These are phyloP conservation scores for Philhelius pedissequus DNA, from an alignment of 2,888 invertebrate genomes.

Conservation along the genomic window DNA sequence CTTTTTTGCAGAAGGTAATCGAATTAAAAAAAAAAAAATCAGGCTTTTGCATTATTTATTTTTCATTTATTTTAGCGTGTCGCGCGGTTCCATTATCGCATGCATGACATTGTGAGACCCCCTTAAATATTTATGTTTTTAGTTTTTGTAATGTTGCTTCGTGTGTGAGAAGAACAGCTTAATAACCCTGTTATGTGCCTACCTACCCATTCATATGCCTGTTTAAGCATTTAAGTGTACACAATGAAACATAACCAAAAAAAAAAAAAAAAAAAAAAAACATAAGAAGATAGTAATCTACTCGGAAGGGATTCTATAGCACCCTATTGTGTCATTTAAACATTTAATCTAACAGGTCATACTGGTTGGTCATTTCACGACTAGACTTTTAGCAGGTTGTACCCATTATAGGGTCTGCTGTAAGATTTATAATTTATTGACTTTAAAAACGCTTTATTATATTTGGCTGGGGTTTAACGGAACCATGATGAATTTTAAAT, in stretches of 20 bases:
- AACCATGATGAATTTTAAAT: not conserved
- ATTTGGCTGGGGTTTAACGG: not conserved
- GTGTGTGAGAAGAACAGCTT: conserved; percentile 65
- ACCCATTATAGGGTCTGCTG: not conserved
- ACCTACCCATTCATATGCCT: conserved; percentile 61
- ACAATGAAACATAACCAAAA: conserved; percentile 7
- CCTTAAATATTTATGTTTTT: not conserved
- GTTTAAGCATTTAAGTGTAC: conserved; percentile 59
- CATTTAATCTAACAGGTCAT: not conserved
- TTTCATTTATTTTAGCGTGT: conserved; percentile 27
- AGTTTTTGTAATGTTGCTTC: conserved; percentile 5
- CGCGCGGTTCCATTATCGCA: conserved; percentile 13
- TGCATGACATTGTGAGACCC: conserved; percentile 14
- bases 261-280: not conserved
- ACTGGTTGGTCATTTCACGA: not conserved
- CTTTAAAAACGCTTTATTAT: not conserved
- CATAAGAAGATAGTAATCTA: conserved; percentile 1
- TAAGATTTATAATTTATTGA: not conserved
- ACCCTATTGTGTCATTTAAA: not conserved
- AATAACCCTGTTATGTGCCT: conserved; percentile 65
- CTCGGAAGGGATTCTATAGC: not conserved
- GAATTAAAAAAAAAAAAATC: conserved; percentile 40
- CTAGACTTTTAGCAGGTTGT: not conserved
- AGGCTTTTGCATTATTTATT: conserved; percentile 44
- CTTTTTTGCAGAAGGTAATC: conserved; percentile 44